Base-by-base conservation (phyloP, 2,113 vertebrate species). In the Circaetus cinerascens region DNA sequence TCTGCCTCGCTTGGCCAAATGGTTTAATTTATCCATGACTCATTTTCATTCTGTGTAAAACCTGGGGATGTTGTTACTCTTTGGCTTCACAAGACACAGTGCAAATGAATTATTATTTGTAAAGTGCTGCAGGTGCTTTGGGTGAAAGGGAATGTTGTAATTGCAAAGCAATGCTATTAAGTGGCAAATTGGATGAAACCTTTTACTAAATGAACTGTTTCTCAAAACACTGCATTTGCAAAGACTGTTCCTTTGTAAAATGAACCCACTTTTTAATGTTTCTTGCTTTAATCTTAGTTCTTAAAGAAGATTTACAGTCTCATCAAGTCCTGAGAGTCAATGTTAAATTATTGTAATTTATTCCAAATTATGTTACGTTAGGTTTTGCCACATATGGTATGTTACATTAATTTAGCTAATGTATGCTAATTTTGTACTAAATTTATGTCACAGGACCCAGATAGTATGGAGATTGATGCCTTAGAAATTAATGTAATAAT, bases 291-390 rank as follows among this genome's bases (percentile, higher is more conserved):
- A 97, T 95, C 93, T 92, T 36, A 2, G 18, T 88, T 79, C 96
- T 94, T 97, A 94, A 91, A 89, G 87, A 59, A 96, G 97, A 97
- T 97, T 96, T 96, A 97, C 93, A 56, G 81, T 88, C 91, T 95
- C 93, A 91, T 93, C 86, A 77, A 96, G 91, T 67, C 94, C 95
- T 94, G 94, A 94, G 94, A 96, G 95, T 87, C 97, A 79, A 88
- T 67, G 91, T 93, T 96, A 96, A 97, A 97, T 97, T 95, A 95
- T 95, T 97, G 94, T 96, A 97, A 97, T 97, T 97, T 96, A 97
- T 97, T 92, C 94, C 93, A 80, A 93, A 59, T 93, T 95, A 92
- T 78, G 91, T 94, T 88, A 63, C 10, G 34, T 93, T 95, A 22
- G 88, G 29, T 95, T 95, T 93, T 83, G 93, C 94, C 87, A 91